Evolutionary conservation across 2,888 invertebrate species (phyloP).

Genomic region (Sarcophaga subvicina): DNA sequence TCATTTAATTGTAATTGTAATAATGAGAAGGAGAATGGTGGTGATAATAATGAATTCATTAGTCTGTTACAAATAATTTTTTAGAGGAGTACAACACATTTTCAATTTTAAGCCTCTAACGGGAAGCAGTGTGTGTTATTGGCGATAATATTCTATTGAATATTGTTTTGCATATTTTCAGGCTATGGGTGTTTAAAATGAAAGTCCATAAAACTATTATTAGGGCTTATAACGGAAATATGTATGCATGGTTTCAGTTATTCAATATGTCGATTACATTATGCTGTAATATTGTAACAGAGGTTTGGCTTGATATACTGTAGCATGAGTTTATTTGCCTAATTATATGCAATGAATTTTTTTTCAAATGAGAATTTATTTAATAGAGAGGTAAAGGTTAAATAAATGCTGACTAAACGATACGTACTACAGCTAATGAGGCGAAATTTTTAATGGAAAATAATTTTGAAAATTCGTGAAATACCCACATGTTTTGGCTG

Average conservation of each 20-base stretch:
- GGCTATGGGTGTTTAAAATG: neutral
- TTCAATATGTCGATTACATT: neutral
- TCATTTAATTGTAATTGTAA: neutral
- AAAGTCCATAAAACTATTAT: neutral
- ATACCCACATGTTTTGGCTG: too few species aligned
- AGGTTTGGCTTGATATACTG: neutral
- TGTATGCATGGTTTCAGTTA: too few species aligned
- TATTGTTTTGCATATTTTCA: neutral
- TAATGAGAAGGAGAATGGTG: neutral
- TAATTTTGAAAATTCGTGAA: neutral
- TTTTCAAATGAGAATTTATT: neutral
- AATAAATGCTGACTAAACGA: neutral
- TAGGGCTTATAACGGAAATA: neutral
- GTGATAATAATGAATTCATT: neutral
- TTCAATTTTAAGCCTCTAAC: neutral
- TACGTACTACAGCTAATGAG: too few species aligned
- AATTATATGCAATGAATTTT: constrained; percentile 15
- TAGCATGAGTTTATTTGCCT: constrained; percentile 1
- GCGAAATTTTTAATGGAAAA: neutral
- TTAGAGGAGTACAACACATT: neutral
- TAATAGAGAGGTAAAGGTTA: neutral
- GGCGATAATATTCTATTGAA: neutral
- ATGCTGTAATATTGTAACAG: neutral
- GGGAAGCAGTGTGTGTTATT: neutral
- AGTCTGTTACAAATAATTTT: neutral